Base-by-base conservation (phyloP, 1,140 invertebrate species). In the Aphelenchoides fujianensis region DNA sequence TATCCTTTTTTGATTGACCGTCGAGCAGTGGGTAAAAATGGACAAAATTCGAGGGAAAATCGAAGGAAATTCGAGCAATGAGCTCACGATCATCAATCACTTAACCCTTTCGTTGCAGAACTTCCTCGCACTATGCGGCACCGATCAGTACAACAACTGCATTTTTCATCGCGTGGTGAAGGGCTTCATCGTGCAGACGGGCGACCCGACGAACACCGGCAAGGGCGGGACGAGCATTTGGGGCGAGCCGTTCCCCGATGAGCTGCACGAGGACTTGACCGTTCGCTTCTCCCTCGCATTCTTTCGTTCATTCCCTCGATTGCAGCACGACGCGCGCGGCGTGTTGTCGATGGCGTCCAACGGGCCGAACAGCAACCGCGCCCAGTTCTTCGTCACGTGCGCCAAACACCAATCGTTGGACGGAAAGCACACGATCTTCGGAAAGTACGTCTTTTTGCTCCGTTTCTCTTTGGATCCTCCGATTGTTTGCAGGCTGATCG, bases 301-400 rank as follows among this genome's bases (percentile, higher is more conserved):
- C 23, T 59, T 7, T 16, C 55, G 7, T 32, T 23, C 7, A 23
- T 30, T 30, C 5, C 1, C 1, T 31, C 69, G 78, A 81, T 88
- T 88, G 2, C 79, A 92, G 90, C 94, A 97, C 82, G 91, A 89
- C 82, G 86, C 89, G 3, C 88, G 94, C 82, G 95, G 95, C 1
- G 90, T 92, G 55, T 86, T 98, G 0, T 97, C 94, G 12, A 97
- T 98, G 94, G 95, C 95, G n/a, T 98, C 96, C 83, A 97, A 93
- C 88, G 95, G 95, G 23, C 93, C 94, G 12, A 95, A 98, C 84
- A 92, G 92, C n/a, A 98, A 98, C 89, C 91, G 90, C n/a, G 95
- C 93, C 80, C 95, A 98, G 85, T 98, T 98, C 86, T 98, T 97
- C 82, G 91, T 98, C 73, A 91, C 92, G 0, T 97, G 97, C 86